Percentiles rank a stretch among this genome's conserved stretches.
Conservation (phyloP, 2,888 invertebrate species). For the Pammene fasciana region DNA sequence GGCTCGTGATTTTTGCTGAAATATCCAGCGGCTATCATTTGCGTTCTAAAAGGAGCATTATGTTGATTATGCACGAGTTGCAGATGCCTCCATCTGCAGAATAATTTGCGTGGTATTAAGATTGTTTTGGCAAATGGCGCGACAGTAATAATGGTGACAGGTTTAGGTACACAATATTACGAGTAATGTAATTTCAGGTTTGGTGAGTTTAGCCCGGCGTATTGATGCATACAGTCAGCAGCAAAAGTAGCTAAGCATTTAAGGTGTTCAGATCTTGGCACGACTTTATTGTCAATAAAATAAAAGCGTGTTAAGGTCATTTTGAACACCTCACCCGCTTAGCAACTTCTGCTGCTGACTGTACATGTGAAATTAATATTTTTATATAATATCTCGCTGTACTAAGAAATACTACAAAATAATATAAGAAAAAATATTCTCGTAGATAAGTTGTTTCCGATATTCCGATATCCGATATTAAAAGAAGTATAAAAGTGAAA, state of each 20-base stretch:
- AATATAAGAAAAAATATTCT: no score
- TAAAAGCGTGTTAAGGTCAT: no score
- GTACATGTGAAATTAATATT: no score
- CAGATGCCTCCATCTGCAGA: constrained; percentile 65
- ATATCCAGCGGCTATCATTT: constrained; percentile 59
- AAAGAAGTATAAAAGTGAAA: not conserved
- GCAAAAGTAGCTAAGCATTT: no score
- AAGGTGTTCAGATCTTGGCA: no score
- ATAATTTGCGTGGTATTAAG: constrained; percentile 56
- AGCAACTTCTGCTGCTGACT: no score
- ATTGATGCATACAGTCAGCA: no score
- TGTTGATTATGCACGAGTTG: constrained; percentile 76
- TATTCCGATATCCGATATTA: not conserved
- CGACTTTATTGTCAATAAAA: no score
- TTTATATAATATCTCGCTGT: no score
- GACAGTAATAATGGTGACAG: constrained; percentile 19
- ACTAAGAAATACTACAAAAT: no score
- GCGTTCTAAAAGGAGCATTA: constrained; percentile 67
- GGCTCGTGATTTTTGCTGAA: constrained; percentile 3
- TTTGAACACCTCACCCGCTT: no score
- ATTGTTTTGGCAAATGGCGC: constrained; percentile 34
- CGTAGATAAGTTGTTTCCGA: no score
- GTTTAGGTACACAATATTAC: constrained; percentile 6
- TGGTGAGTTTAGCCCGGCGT: not conserved
- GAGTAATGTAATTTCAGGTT: not conserved